These are phyloP conservation scores for Anableps anableps DNA, from an alignment of 2,797 vertebrate genomes.

Conservation along the genomic window DNA sequence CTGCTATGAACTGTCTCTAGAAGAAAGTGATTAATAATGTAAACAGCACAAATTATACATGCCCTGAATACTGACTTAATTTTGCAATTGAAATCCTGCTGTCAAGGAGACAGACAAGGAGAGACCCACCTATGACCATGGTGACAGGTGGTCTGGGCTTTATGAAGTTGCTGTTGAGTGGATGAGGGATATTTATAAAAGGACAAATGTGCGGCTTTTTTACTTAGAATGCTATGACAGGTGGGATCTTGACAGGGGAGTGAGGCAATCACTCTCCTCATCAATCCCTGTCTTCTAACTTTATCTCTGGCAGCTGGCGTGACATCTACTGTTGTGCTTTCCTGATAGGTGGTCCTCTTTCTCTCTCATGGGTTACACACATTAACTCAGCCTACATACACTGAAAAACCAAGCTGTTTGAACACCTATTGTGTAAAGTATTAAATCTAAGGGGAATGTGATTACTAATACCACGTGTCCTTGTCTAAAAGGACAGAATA, in stretches of 20 bases:
- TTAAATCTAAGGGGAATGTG: constrained; percentile 20
- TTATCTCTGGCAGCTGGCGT: constrained; percentile 80
- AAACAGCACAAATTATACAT: constrained; percentile 58
- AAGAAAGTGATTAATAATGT: constrained; percentile 53
- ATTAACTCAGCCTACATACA: constrained; percentile 50
- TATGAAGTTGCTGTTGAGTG: constrained; percentile 59
- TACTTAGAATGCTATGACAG: constrained; percentile 68
- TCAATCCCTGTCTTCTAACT: constrained; percentile 80
- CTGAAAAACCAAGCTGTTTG: constrained; percentile 50
- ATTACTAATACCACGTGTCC: constrained; percentile 9
- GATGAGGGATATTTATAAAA: constrained; percentile 58
- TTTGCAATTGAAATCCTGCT: constrained; percentile 54
- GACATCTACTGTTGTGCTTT: constrained; percentile 74
- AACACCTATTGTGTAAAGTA: constrained; percentile 35
- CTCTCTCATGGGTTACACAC: constrained; percentile 68
- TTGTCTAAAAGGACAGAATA: constrained; percentile 13
- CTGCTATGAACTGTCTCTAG: constrained; percentile 39
- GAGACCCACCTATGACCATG: constrained; percentile 44
- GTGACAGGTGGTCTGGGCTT: constrained; percentile 64
- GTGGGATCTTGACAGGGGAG: constrained; percentile 80
- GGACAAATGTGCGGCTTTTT: constrained; percentile 58
- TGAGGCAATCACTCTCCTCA: constrained; percentile 75
- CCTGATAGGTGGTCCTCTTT: constrained; percentile 72
- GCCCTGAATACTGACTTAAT: constrained; percentile 60
- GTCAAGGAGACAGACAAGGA: constrained; percentile 65